Percentiles rank a stretch among this genome's conserved stretches.
These are phyloP conservation scores for Alces alces DNA, from an alignment of 2,113 vertebrate genomes.

Conservation along the genomic window DNA sequence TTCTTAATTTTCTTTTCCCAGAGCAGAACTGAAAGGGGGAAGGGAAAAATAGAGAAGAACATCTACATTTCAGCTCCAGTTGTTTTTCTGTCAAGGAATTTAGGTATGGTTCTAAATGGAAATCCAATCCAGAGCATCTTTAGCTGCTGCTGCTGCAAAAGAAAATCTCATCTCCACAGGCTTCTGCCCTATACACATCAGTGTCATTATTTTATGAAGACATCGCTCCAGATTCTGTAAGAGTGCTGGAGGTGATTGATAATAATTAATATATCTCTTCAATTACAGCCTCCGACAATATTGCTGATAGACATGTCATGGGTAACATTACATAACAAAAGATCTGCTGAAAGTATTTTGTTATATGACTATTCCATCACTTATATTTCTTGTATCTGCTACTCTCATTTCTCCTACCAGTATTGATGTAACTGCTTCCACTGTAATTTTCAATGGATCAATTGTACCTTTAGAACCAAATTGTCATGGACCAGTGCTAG, in stretches of 20 bases:
- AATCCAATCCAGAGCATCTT: conserved; percentile 17
- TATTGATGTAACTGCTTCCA: conserved; percentile 7
- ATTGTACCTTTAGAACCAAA: not conserved
- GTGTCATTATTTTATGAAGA: conserved; percentile 48
- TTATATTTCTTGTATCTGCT: conserved; percentile 24
- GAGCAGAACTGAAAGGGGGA: not conserved
- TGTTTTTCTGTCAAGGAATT: conserved; percentile 32
- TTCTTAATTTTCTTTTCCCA: conserved; percentile 40
- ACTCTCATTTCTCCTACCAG: not conserved
- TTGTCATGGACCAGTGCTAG: not conserved
- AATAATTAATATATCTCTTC: conserved; percentile 75
- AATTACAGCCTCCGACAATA: conserved; percentile 59
- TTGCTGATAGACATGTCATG: conserved; percentile 55
- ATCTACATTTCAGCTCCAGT: conserved; percentile 39
- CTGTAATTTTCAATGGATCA: not conserved
- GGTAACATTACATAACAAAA: conserved; percentile 61
- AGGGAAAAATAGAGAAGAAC: not conserved
- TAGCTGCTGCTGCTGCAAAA: not conserved
- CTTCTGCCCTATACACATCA: conserved; percentile 44
- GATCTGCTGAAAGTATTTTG: conserved; percentile 58
- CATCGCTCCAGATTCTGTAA: conserved; percentile 15
- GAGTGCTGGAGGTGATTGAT: conserved; percentile 59
- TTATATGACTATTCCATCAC: conserved; percentile 40
- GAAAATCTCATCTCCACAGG: conserved; percentile 48
- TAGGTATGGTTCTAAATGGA: conserved; percentile 32